Evolutionary conservation across 2,797 vertebrate species (phyloP).

Genomic region (Nasua narica): DNA sequence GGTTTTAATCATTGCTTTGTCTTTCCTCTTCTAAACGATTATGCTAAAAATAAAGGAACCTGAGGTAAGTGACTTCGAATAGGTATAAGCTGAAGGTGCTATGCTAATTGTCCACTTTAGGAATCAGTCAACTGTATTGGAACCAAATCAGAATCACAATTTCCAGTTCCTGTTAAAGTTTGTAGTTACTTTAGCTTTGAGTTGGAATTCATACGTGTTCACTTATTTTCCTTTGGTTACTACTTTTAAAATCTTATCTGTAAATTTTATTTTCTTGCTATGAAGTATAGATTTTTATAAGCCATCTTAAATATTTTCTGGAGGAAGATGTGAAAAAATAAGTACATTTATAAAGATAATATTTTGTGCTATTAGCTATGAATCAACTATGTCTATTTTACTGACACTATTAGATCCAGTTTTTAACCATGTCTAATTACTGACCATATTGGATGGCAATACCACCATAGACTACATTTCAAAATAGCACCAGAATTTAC

Average conservation of each 20-base stretch:
- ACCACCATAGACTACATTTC: neutral
- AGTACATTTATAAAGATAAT: neutral
- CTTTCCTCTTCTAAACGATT: neutral
- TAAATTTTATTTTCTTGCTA: neutral
- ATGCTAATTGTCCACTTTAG: neutral
- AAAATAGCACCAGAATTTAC: neutral
- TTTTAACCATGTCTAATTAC: neutral
- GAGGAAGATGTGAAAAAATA: neutral
- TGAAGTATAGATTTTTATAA: neutral
- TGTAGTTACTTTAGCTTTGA: neutral
- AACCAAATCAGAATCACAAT: neutral
- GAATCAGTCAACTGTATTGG: neutral
- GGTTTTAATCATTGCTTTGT: neutral
- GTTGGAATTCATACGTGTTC: neutral
- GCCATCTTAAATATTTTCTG: neutral
- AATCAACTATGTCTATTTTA: neutral
- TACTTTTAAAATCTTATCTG: neutral
- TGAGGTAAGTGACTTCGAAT: neutral
- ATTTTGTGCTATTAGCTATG: neutral
- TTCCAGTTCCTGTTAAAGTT: neutral
- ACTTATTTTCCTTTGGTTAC: neutral
- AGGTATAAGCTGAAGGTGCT: rapidly evolving
- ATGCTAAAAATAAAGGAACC: neutral
- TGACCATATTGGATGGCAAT: neutral
- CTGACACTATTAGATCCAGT: neutral